A percentile compares a stretch with the other conserved stretches of the same genome.
phyloP scores from a whole-genome alignment of 2,113 vertebrate genomes.

The Amphiprion ocellaris region DNA sequence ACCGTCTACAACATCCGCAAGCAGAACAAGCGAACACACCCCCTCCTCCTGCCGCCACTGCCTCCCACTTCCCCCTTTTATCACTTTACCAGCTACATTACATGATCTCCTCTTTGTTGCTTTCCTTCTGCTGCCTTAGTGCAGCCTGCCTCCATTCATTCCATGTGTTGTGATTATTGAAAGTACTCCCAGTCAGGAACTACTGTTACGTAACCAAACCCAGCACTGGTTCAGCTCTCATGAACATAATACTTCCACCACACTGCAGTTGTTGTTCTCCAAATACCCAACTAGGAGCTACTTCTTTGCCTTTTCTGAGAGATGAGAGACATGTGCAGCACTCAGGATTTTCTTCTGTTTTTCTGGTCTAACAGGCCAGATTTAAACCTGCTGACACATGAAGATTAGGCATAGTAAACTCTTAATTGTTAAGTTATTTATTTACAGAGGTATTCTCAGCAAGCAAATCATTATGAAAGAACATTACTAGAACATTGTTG shows the following conservation, averaged over 20 bases:
- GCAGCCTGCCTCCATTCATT: conserved; percentile 29
- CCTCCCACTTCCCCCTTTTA: conserved; percentile 62
- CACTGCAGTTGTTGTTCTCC: conserved; percentile 22
- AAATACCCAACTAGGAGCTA: not conserved
- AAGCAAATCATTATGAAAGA: no score
- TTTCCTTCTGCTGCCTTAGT: conserved; percentile 24
- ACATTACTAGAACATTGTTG: no score
- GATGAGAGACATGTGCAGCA: not conserved
- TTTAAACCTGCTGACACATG: no score
- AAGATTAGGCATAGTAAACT: no score
- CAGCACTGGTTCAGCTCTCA: conserved; percentile 30
- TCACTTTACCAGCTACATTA: conserved; percentile 70
- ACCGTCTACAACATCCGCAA: conserved; percentile 69
- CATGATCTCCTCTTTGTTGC: conserved; percentile 38
- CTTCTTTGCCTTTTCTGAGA: not conserved
- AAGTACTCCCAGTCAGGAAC: conserved; percentile 30
- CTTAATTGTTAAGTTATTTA: no score
- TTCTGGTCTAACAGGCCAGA: no score
- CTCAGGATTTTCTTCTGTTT: not conserved
- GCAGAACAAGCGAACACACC: conserved; percentile 57
- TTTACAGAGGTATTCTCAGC: no score
- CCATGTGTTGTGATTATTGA: conserved; percentile 35
- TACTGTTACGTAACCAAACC: conserved; percentile 49
- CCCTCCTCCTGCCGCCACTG: conserved; percentile 22
- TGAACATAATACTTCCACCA: conserved; percentile 36